Percentiles rank a stretch among this genome's conserved stretches.
These are phyloP conservation scores for Deladenus siricidicola DNA, from an alignment of 2,888 invertebrate species.

Conservation along the genomic window DNA sequence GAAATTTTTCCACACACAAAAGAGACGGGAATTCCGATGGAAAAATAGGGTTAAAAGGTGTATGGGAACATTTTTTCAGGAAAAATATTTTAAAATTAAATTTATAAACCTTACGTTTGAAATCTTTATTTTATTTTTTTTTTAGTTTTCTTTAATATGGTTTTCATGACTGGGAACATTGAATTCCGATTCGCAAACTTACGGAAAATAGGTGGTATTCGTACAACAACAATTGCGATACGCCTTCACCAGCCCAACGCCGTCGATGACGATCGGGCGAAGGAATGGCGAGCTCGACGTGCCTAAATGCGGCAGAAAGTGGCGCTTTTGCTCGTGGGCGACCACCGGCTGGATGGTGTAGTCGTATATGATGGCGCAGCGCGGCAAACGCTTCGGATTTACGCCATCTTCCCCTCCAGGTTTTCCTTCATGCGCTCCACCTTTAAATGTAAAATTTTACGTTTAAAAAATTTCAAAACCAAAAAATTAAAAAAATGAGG, in stretches of 20 bases:
- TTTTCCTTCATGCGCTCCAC: not conserved
- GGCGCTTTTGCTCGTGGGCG: constrained; percentile 10
- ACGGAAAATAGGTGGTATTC: not conserved
- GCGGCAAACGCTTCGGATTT: not conserved
- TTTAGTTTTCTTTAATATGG: no score
- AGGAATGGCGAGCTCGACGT: constrained; percentile 11
- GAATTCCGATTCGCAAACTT: no score
- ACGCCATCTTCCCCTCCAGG: not conserved
- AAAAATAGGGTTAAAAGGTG: no score
- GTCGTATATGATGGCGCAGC: constrained; percentile 12
- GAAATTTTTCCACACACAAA: not conserved
- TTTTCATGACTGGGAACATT: no score
- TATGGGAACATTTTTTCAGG: no score
- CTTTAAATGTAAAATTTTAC: not conserved
- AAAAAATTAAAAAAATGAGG: not conserved
- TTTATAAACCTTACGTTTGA: no score
- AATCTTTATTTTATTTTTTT: no score
- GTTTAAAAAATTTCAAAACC: not conserved
- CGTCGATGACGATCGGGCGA: constrained; percentile 17
- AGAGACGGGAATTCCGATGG: no score
- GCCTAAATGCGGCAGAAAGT: not conserved
- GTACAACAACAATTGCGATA: constrained; percentile 13
- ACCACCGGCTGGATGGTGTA: constrained; percentile 15
- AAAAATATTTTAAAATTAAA: no score
- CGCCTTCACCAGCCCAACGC: constrained; percentile 18